Conservation (phyloP, 53 echinoderm and acorn worm species). For the Echinometra lucunter region DNA sequence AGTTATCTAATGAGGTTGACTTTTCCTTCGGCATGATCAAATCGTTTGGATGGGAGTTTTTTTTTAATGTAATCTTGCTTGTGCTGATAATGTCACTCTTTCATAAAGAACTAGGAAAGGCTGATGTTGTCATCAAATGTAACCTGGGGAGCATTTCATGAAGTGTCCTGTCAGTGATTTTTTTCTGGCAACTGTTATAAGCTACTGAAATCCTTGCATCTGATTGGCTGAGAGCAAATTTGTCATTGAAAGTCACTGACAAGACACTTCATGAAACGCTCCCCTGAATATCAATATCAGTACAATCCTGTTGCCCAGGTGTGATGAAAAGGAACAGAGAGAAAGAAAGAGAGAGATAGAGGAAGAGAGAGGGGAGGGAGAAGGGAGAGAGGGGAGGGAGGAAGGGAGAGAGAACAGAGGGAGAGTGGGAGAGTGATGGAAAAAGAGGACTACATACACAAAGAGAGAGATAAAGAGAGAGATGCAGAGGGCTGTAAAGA, state of each 20-base stretch:
- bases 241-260: too few species aligned
- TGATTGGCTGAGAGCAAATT: too few species aligned
- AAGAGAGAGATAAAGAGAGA: background rate
- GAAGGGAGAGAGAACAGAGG: background rate
- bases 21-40: background rate
- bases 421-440: background rate
- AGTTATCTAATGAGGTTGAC: background rate
- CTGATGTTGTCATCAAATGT: background rate
- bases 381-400: background rate
- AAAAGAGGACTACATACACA: too few species aligned
- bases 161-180: too few species aligned
- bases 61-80: background rate
- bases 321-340: background rate
- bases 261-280: too few species aligned
- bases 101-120: background rate
- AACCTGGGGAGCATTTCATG: too few species aligned
- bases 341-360: background rate
- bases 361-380: background rate
- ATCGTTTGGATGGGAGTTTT: background rate
- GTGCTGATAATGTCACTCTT: conserved; percentile 2
- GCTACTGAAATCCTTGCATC: too few species aligned
- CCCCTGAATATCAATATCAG: too few species aligned
- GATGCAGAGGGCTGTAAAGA: background rate
- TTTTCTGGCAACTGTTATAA: too few species aligned
- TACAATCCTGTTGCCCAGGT: too few species aligned